Conservation (phyloP, 2,113 vertebrate genomes). For the Axis porcinus region DNA sequence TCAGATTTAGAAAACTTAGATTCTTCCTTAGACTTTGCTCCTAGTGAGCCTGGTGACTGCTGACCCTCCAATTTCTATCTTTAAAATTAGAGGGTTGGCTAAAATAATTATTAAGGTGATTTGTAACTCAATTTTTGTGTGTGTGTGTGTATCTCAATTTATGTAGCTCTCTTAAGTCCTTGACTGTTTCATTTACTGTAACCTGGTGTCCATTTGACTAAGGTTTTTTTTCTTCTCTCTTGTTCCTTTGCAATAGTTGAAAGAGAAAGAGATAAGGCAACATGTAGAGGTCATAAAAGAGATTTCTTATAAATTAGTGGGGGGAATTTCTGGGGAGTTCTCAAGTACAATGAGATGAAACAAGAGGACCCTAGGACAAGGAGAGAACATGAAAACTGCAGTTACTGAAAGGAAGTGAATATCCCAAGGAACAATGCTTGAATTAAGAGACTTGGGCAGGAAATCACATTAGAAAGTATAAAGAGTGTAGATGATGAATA, state of each 20-base stretch:
- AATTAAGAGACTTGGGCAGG: neutral
- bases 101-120: neutral
- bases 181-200: neutral
- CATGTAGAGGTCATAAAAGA: neutral
- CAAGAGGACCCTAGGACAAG: neutral
- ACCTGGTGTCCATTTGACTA: neutral
- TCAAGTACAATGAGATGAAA: neutral
- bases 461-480: neutral
- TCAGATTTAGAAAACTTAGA: neutral
- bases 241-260: neutral
- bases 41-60: neutral
- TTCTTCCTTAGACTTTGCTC: neutral
- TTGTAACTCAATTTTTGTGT: neutral
- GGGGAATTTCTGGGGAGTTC: neutral
- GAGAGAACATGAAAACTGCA: neutral
- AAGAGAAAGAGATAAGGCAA: neutral
- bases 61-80: neutral
- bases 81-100: neutral
- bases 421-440: neutral
- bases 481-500: neutral
- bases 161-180: neutral
- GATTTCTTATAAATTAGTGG: neutral
- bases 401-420: neutral
- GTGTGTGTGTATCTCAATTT: neutral
- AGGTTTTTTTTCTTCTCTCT: neutral